These are phyloP conservation scores for Lysandra coridon DNA, from an alignment of 2,888 invertebrate species.

Conservation along the genomic window DNA sequence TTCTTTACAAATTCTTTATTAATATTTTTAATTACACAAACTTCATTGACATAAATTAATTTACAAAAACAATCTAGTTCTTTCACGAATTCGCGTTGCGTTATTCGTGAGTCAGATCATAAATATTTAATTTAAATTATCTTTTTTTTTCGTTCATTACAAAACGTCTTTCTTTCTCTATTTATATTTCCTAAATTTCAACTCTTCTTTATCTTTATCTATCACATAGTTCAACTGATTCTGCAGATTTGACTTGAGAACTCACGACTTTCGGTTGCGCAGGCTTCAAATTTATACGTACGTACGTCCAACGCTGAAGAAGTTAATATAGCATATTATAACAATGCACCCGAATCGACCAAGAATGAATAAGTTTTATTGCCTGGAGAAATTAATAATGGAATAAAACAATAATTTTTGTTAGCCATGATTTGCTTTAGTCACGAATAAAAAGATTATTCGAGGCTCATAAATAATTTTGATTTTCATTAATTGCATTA, in stretches of 20 bases:
- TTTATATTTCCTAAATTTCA: slow-evolving; percentile 18
- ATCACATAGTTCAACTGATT: slow-evolving; percentile 33
- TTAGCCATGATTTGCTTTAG: slow-evolving; percentile 14
- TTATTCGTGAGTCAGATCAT: slow-evolving; percentile 28
- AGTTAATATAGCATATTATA: slow-evolving; percentile 11
- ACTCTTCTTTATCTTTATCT: slow-evolving; percentile 25
- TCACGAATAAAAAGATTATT: slow-evolving; percentile 14
- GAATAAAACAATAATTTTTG: slow-evolving; percentile 24
- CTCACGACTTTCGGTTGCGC: slow-evolving; percentile 37
- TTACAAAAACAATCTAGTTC: slow-evolving; percentile 34
- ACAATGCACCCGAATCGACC: slow-evolving; percentile 30
- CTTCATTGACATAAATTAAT: slow-evolving; percentile 31
- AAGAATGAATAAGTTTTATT: slow-evolving; percentile 17
- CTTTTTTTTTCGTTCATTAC: slow-evolving; percentile 26
- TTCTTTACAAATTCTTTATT: slow-evolving; percentile 20
- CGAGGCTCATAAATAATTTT: background rate
- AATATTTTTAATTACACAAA: slow-evolving; percentile 37
- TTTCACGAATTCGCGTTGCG: slow-evolving; percentile 36
- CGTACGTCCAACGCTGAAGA: slow-evolving; percentile 23
- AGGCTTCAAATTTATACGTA: slow-evolving; percentile 31
- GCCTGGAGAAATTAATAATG: background rate
- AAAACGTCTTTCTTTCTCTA: slow-evolving; percentile 30
- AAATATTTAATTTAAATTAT: slow-evolving; percentile 31
- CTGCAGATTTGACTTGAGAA: slow-evolving; percentile 34
- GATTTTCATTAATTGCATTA: background rate